Evolutionary conservation across 2,797 vertebrate genomes (phyloP).

Genomic region (Lithobates sylvaticus): DNA sequence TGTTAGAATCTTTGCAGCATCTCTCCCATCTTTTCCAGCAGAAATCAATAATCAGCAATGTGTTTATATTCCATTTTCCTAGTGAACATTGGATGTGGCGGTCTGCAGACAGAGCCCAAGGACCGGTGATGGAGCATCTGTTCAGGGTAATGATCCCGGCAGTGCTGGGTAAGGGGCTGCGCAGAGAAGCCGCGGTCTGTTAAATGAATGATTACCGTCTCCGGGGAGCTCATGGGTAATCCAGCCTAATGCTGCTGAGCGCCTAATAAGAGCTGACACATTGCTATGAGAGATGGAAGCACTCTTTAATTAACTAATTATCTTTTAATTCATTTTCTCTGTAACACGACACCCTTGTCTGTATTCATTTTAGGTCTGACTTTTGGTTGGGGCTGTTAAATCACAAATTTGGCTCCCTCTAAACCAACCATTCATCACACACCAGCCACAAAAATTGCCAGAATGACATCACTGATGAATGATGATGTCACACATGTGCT

Average conservation of each 20-base stretch:
- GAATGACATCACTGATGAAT: neutral
- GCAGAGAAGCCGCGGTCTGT: conserved; percentile 12
- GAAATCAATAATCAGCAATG: neutral
- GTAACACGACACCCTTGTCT: neutral
- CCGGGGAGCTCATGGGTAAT: conserved; percentile 55
- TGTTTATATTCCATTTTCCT: neutral
- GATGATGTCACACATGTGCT: neutral
- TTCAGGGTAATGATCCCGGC: conserved; percentile 23
- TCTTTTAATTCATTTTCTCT: conserved; percentile 58
- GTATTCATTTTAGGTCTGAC: neutral
- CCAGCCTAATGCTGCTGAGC: conserved; percentile 6
- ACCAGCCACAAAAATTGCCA: neutral
- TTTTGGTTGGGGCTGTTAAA: neutral
- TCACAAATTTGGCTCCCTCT: neutral
- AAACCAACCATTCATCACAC: neutral
- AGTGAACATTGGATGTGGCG: neutral
- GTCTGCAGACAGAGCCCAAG: neutral
- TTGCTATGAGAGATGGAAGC: conserved; percentile 64
- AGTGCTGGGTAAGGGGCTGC: conserved; percentile 28
- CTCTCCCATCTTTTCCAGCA: neutral
- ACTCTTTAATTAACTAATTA: conserved; percentile 59
- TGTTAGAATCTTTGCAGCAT: neutral
- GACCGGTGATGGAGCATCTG: conserved; percentile 29
- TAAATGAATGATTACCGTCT: conserved; percentile 53
- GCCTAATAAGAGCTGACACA: conserved; percentile 62